phyloP scores from a whole-genome alignment of 2,113 vertebrate genomes.

The pig (Sus scrofa) region DNA sequence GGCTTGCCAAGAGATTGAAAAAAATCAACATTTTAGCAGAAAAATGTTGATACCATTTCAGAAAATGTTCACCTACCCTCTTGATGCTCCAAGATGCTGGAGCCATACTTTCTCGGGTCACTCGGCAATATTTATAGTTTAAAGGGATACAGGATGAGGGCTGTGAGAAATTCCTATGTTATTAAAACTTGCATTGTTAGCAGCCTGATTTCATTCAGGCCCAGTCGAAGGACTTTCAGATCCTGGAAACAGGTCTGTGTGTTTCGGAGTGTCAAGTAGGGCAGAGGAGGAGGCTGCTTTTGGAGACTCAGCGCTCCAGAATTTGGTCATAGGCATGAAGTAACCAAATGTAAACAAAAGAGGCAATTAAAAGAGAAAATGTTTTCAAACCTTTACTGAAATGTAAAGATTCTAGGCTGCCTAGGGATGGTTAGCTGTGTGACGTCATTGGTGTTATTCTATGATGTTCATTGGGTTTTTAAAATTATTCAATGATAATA shows the following conservation, averaged over 20 bases:
- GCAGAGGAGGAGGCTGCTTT: background rate
- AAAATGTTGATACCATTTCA: background rate
- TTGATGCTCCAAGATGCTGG: background rate
- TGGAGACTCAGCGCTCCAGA: background rate
- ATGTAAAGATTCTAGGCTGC: background rate
- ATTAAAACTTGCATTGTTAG: background rate
- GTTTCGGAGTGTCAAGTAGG: background rate
- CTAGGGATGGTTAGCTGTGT: background rate
- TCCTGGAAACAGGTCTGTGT: background rate
- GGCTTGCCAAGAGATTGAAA: slow-evolving; percentile 2
- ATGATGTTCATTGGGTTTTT: slow-evolving; percentile 10
- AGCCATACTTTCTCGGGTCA: background rate
- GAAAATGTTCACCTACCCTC: slow-evolving; percentile 36
- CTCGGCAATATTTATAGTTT: slow-evolving; percentile 13
- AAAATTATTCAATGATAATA: slow-evolving; percentile 1
- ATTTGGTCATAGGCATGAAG: background rate
- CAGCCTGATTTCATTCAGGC: slow-evolving; percentile 13
- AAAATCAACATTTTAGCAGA: slow-evolving; percentile 34
- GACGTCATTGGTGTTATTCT: background rate
- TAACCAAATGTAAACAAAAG: background rate
- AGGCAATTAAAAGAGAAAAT: slow-evolving; percentile 20
- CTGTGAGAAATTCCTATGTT: background rate
- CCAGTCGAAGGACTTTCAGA: background rate
- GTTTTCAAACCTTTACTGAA: slow-evolving; percentile 8
- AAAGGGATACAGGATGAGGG: background rate